phyloP scores from a whole-genome alignment of 2,888 invertebrate species.

The Dryomyza anilis region DNA sequence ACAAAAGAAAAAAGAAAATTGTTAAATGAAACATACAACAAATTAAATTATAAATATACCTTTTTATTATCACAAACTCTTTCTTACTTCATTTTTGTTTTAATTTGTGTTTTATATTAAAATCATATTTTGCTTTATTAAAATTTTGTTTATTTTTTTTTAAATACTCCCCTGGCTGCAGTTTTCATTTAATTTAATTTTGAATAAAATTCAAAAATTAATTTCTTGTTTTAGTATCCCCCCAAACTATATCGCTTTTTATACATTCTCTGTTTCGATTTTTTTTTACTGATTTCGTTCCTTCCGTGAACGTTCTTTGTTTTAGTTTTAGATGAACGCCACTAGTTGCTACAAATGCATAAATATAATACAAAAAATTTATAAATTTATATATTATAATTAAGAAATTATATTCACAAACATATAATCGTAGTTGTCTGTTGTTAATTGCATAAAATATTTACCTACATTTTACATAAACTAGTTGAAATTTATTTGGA shows the following conservation, averaged over 20 bases:
- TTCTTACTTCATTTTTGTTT: neutral
- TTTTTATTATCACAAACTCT: neutral
- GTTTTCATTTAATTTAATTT: neutral
- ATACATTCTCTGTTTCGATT: neutral
- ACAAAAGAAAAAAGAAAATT: neutral
- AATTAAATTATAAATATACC: neutral
- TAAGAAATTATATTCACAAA: neutral
- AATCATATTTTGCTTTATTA: neutral
- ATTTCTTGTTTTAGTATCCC: neutral
- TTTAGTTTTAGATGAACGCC: constrained; percentile 8
- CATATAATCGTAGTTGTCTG: constrained; percentile 54
- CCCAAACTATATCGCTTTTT: neutral
- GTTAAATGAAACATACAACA: neutral
- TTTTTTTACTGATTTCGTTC: neutral
- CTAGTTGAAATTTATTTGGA: too few relatives aligned
- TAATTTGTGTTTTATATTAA: neutral
- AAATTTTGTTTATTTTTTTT: neutral
- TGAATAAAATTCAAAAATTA: neutral
- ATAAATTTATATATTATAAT: neutral
- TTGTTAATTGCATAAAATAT: constrained; percentile 40
- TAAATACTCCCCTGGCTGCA: neutral
- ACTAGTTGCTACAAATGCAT: constrained; percentile 1
- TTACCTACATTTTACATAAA: constrained; percentile 32
- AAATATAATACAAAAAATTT: too few relatives aligned
- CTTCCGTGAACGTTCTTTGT: neutral